Evolutionary conservation across 2,113 vertebrate species (phyloP).

Genomic region (Archilochus colubris): DNA sequence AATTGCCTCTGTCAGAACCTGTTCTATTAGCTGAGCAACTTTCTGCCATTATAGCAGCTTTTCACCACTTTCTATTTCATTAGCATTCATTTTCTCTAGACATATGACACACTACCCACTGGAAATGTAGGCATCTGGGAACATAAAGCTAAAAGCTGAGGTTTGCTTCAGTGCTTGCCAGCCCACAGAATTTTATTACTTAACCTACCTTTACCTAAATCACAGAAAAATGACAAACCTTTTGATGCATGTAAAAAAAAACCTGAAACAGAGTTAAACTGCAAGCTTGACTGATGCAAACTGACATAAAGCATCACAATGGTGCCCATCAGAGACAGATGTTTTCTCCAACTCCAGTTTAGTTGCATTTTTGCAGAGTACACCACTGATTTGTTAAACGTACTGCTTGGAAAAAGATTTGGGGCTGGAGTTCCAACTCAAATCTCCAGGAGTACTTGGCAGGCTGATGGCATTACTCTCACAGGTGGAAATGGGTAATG

Average conservation of each 20-base stretch:
- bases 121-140: conserved; percentile 67
- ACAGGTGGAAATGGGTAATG: conserved; percentile 48
- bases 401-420: conserved; percentile 29
- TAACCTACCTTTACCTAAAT: conserved; percentile 68
- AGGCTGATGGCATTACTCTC: conserved; percentile 2
- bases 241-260: conserved; percentile 31
- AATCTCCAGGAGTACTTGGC: background rate
- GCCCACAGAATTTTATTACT: conserved; percentile 62
- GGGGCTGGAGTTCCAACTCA: conserved; percentile 43
- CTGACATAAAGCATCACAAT: conserved; percentile 64
- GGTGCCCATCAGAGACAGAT: conserved; percentile 35
- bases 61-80: conserved; percentile 64
- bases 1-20: conserved; percentile 8
- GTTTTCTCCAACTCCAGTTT: conserved; percentile 51
- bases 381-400: background rate
- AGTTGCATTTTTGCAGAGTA: conserved; percentile 8
- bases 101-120: conserved; percentile 49
- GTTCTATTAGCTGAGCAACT: conserved; percentile 45
- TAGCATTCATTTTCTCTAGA: conserved; percentile 66
- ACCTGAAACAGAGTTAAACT: conserved; percentile 57
- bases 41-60: conserved; percentile 37
- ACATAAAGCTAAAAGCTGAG: conserved; percentile 65
- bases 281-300: conserved; percentile 64
- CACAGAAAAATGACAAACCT: conserved; percentile 68
- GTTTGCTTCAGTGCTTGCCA: conserved; percentile 67